Base-by-base conservation (phyloP, 2,113 vertebrate species). In the Nestor notabilis region DNA sequence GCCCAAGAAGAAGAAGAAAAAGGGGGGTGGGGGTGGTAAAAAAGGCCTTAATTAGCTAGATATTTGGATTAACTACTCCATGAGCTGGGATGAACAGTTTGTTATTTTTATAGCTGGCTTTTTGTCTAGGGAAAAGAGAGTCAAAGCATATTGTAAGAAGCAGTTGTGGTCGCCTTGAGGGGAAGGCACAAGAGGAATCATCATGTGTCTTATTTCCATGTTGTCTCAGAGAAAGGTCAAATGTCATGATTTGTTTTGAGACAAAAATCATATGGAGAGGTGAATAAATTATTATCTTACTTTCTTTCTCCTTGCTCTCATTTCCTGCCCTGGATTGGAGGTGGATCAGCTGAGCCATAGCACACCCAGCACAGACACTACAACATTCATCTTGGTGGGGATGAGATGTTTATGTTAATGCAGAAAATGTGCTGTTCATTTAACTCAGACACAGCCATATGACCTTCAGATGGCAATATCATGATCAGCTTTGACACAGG, bases 391-490 rank as follows among this genome's bases (percentile, higher is more conserved):
- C 88, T 93, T 29, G 4, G 15, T 37, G 27, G 13, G 18, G 78
- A 91, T 63, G 70, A 89, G 50, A 61, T 61, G 66, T 64, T 96
- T 95, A 87, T 56, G 31, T 39, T 91, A 83, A 87, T 29, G 46
- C 18, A 88, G 63, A 93, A 95, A 95, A 89, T 52, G 61, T 56
- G 58, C 8, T 95, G 56, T 93, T 97, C 96, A 58, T 89, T 94
- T 95, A 77, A 91, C 77, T 96, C 52, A 55, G 87, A 75, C 41
- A 58, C 64, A 97, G 33, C 47, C 87, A 77, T 76, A 83, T 96
- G 93, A 96, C 83, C 56, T 96, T 96, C 94, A 94, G 70, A 91
- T 83, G 86, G 56, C 81, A 91, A 95, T 72, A 89, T 15, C 71
- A 52, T 83, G 74, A 89, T 90, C 68, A 43, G 37, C 74, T 95